phyloP scores from a whole-genome alignment of 2,113 vertebrate species.

The Notothenia rossii region DNA sequence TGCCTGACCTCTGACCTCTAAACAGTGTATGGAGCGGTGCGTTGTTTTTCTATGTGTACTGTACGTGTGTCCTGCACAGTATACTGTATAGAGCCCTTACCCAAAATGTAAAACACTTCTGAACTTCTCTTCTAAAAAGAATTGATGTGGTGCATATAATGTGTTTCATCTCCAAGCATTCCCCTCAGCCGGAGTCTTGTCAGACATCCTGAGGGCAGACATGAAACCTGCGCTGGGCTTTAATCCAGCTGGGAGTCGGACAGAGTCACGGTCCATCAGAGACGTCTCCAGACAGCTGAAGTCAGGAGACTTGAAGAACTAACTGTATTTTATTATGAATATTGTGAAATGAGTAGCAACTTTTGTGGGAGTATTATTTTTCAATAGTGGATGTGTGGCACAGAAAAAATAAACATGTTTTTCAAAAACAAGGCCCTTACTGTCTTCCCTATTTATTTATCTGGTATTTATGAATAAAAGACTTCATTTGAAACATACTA shows the following conservation, averaged over 20 bases:
- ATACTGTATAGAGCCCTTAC: conserved; percentile 37
- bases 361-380: conserved; percentile 94
- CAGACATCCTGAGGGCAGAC: conserved; percentile 47
- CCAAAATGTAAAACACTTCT: conserved; percentile 86
- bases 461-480: background rate
- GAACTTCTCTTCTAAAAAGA: conserved; percentile 84
- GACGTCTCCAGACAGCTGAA: conserved; percentile 87
- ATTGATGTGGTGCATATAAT: conserved; percentile 77
- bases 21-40: conserved; percentile 88
- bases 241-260: conserved; percentile 49
- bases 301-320: conserved; percentile 93
- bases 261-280: conserved; percentile 79
- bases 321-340: conserved; percentile 89
- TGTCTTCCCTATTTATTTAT: background rate
- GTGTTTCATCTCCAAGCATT: conserved; percentile 91
- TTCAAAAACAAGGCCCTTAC: conserved; percentile 81
- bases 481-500: background rate
- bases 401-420: conserved; percentile 93
- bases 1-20: conserved; percentile 91
- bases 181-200: conserved; percentile 78
- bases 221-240: conserved; percentile 35
- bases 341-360: conserved; percentile 91
- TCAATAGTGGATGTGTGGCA: conserved; percentile 92
- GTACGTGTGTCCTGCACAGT: conserved; percentile 48
- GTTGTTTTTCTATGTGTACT: conserved; percentile 82